Base-by-base conservation (phyloP, 2,113 vertebrate species). In the Casuarius casuarius region DNA sequence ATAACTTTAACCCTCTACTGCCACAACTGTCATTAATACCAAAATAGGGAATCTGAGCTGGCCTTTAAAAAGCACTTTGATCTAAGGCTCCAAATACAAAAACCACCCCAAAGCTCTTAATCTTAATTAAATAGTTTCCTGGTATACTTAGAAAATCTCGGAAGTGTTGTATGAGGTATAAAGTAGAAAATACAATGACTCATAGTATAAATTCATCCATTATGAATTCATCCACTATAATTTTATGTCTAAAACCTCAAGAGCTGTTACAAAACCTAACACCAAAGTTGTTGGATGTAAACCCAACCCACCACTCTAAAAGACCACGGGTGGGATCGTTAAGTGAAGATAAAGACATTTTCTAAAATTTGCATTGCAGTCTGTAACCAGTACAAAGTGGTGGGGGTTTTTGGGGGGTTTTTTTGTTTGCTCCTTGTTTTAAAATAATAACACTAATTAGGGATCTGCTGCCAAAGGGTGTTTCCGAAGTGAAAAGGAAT, bases 301-400 rank as follows among this genome's bases (percentile, higher is more conserved):
- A 5, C 5, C 7, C 67, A 40, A 1, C 3, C 19, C 77, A 35
- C 11, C 33, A 1, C 67, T 52, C 25, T 3, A 17, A n/a, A 11
- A 25, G 28, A 14, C 6, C 15, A 3, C 5, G 5, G 46, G 16
- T 6, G 52, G 38, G 33, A 14, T 46, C 59, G 6, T 10, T 9
- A 12, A 44, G 31, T 42, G 78, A 44, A 42, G 58, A 20, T 3
- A 33, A 33, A 26, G 67, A 12, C 52, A 22, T 42, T 4, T 44
- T 11, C 29, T 10, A 33, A 20, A 33, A 38, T 68, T 21, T 42
- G n/a, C 54, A 2, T 4, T 28, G 54, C 40, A 9, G 31, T 11
- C n/a, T 25, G 12, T 20, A 49, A 9, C 18, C 62, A 25, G n/a
- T 3, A 29, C 74, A 35, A 44, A 28, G 14, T 16, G 9, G 9